phyloP scores from a whole-genome alignment of 2,888 invertebrate species.

The Apantesis nais region DNA sequence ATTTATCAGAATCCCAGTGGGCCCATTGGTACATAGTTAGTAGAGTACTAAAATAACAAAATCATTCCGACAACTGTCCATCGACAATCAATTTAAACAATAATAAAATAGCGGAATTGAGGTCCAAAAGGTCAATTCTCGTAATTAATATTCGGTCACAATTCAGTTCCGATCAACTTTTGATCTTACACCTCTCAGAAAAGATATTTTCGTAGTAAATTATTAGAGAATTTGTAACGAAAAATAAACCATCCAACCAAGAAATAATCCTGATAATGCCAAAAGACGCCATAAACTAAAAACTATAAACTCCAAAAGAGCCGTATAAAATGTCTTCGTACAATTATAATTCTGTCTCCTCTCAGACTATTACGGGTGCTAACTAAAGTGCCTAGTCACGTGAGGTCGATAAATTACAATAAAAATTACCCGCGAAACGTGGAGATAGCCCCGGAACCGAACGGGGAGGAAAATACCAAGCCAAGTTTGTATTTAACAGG shows the following conservation, averaged over 20 bases:
- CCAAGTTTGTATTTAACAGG: background rate
- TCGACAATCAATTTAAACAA: too few relatives aligned
- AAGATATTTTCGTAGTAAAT: too few relatives aligned
- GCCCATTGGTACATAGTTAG: too few relatives aligned
- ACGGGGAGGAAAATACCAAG: constrained; percentile 23
- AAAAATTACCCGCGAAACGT: constrained; percentile 72
- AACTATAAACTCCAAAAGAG: constrained; percentile 23
- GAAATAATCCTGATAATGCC: background rate
- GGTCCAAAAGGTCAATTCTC: too few relatives aligned
- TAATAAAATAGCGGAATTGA: too few relatives aligned
- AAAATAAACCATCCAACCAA: background rate
- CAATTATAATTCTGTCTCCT: constrained; percentile 65
- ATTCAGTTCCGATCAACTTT: too few relatives aligned
- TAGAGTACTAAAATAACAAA: too few relatives aligned
- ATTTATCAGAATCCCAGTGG: too few relatives aligned
- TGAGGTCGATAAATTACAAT: constrained; percentile 79
- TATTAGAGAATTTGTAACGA: too few relatives aligned
- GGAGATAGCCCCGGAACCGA: constrained; percentile 53
- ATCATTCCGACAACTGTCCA: too few relatives aligned
- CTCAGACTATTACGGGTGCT: constrained; percentile 59
- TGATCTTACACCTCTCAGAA: too few relatives aligned
- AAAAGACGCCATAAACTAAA: constrained; percentile 25
- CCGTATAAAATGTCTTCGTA: constrained; percentile 22
- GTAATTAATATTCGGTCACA: too few relatives aligned
- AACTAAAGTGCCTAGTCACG: constrained; percentile 78